phyloP scores from a whole-genome alignment of 1,140 invertebrate genomes.

The Tachypleus tridentatus region DNA sequence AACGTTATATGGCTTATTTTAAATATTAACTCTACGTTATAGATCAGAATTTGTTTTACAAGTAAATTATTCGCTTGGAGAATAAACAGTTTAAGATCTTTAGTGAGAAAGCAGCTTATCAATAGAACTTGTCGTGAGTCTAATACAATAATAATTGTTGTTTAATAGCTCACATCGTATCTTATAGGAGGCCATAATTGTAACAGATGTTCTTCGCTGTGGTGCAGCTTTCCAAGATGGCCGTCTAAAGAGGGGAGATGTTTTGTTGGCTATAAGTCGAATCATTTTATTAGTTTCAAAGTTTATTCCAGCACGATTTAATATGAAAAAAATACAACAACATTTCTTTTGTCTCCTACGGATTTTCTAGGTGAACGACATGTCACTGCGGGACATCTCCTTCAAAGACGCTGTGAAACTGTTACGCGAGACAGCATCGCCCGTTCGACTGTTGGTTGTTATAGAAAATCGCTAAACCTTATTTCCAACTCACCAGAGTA shows the following conservation, averaged over 20 bases:
- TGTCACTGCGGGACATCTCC: conserved; percentile 18
- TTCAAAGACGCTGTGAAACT: conserved; percentile 15
- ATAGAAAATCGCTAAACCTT: conserved; percentile 21
- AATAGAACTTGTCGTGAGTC: no score
- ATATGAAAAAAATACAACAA: no score
- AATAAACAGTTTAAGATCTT: no score
- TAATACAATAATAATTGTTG: no score
- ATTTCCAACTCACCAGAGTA: conserved; percentile 19
- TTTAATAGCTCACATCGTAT: no score
- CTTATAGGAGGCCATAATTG: not conserved
- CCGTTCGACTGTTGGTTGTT: conserved; percentile 16
- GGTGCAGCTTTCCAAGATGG: conserved; percentile 25
- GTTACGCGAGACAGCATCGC: conserved; percentile 15
- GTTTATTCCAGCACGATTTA: no score
- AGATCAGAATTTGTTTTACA: no score
- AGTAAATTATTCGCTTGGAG: no score
- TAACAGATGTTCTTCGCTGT: conserved; percentile 23
- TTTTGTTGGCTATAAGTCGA: conserved; percentile 20
- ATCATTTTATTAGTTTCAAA: not conserved
- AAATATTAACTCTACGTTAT: no score
- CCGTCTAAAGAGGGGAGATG: conserved; percentile 23
- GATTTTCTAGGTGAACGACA: conserved; percentile 14
- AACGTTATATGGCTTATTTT: no score
- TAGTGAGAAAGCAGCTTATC: no score
- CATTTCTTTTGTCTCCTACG: no score